Evolutionary conservation across 2,888 invertebrate genomes (phyloP), one percentile per base, ranked within the genome.

Genomic region (Aphidoletes aphidimyza): DNA sequence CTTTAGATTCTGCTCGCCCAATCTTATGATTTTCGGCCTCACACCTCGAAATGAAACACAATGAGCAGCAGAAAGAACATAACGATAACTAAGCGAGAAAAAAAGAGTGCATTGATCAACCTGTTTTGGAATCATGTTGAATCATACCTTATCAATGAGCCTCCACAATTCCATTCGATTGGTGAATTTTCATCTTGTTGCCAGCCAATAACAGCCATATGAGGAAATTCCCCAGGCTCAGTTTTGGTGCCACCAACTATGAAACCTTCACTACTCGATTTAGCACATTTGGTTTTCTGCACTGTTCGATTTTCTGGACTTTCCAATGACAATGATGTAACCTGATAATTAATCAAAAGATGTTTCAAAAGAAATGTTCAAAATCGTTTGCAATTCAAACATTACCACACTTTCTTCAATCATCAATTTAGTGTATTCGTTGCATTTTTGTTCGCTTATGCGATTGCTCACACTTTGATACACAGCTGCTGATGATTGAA

Each of bases 1-100:
- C 30, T 88, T 87, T 26, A 92, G 87, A 87, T 91, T 90, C 69
- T 91, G 88, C n/a, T 90, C 90, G 5, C 92, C 92, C 49, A 93
- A 87, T 26, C 92, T 90, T 2, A 92, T 91, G 86, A 90, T 87
- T 85, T 90, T 89, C 0, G 92, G 92, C n/a, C 88, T 87, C 30
- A 90, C 90, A 54, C 92, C 92, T 86, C 42, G 88, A 88, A 86
- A 84, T 59, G 83, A 30, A 2, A 85, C 36, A 85, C 86, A 86
- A 84, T 86, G 86, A 19, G 85, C 86, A 14, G 86, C 86, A 26
- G 86, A 85, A 14, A 86, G 6, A 17, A 86, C 84, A 81, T 83
- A 86, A 22, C 83, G 83, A 45, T 83, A 83, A 42, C 83, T 83
- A 17, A 30, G 26, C 26, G n/a, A n/a, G n/a, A n/a, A n/a, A n/a